Percentiles rank a stretch among this genome's conserved stretches.
These are phyloP conservation scores for Alethe castanea DNA, from an alignment of 2,113 vertebrate genomes.

Conservation along the genomic window DNA sequence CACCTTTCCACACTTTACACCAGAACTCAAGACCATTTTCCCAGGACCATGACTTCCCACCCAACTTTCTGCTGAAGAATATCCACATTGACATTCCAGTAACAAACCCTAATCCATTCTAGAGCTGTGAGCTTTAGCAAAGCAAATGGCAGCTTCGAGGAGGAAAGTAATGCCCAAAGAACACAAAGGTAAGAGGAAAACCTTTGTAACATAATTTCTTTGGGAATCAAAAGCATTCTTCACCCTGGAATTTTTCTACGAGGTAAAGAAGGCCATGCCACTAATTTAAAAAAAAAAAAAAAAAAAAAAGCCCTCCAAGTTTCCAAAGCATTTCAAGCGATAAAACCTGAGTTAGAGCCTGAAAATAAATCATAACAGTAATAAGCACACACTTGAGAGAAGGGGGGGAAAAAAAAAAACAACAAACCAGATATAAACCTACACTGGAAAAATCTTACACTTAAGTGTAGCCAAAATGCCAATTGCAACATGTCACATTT, in stretches of 20 bases:
- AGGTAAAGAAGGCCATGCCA: background rate
- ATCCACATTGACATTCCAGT: rapidly evolving
- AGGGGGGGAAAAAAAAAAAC: background rate
- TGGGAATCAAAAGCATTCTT: background rate
- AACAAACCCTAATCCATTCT: background rate
- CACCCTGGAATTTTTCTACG: background rate
- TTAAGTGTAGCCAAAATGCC: conserved; percentile 42
- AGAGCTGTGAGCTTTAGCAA: background rate
- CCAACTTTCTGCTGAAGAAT: background rate
- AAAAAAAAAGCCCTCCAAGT: background rate
- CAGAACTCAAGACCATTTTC: background rate
- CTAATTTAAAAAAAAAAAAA: background rate
- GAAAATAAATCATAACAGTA: conserved; percentile 48
- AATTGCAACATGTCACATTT: conserved; percentile 43
- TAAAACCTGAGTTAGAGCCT: conserved; percentile 25
- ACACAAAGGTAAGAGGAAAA: background rate
- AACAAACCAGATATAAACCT: conserved; percentile 19
- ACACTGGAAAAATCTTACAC: conserved; percentile 59
- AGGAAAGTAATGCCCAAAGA: background rate
- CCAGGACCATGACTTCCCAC: background rate
- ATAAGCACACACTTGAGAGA: background rate
- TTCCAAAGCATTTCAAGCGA: conserved; percentile 42
- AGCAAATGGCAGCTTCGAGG: background rate
- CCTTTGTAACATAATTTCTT: background rate
- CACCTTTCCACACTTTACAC: background rate